Percentiles rank a stretch among this genome's conserved stretches.
These are phyloP conservation scores for Cyaniris semiargus DNA, from an alignment of 2,888 invertebrate genomes.

Conservation along the genomic window DNA sequence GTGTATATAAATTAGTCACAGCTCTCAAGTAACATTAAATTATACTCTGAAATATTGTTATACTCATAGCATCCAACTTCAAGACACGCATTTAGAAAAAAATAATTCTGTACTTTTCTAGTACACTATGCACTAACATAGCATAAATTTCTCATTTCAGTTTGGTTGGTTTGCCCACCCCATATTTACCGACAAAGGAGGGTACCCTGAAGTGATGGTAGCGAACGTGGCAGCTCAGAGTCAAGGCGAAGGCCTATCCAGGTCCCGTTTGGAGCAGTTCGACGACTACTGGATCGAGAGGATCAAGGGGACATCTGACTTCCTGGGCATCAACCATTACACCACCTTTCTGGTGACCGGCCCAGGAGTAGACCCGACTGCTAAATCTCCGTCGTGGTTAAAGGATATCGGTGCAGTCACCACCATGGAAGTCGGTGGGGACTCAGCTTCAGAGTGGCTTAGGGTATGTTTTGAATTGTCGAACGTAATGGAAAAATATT, in stretches of 20 bases:
- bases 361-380: conserved; percentile 64
- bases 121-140: no score
- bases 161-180: conserved; percentile 80
- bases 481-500: not conserved
- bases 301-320: conserved; percentile 74
- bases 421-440: conserved; percentile 68
- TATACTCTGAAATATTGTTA: no score
- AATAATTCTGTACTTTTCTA: no score
- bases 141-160: conserved; percentile 48
- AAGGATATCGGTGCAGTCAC: conserved; percentile 74
- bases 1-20: no score
- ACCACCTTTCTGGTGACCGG: conserved; percentile 71
- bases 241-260: conserved; percentile 61
- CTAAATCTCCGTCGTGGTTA: conserved; percentile 73
- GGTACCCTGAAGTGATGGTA: conserved; percentile 73
- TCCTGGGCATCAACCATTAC: conserved; percentile 76
- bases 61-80: no score
- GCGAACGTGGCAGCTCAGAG: conserved; percentile 70
- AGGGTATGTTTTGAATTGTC: conserved; percentile 52
- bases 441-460: conserved; percentile 75
- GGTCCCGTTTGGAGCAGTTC: conserved; percentile 71
- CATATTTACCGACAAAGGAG: conserved; percentile 73
- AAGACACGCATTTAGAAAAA: no score
- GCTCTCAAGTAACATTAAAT: no score
- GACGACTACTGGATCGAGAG: conserved; percentile 69